These are phyloP conservation scores for Pseudomugil gertrudae DNA, from an alignment of 2,797 vertebrate genomes.

Conservation along the genomic window DNA sequence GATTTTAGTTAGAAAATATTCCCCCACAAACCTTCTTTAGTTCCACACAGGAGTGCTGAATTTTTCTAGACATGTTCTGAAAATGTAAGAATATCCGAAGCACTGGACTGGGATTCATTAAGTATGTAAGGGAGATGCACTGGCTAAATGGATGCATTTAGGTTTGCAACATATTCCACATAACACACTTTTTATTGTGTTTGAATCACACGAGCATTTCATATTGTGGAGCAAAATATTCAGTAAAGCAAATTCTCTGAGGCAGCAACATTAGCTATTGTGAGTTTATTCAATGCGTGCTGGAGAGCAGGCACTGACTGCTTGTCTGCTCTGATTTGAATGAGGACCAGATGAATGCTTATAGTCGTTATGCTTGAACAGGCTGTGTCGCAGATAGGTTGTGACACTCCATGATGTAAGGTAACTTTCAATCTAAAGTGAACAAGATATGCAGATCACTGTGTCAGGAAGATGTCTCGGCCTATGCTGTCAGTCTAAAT, in stretches of 20 bases:
- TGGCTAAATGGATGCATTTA: constrained; percentile 2
- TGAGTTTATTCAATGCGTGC: constrained; percentile 45
- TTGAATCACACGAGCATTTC: constrained; percentile 43
- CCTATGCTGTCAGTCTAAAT: constrained; percentile 35
- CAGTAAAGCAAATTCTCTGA: constrained; percentile 48
- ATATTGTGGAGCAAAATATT: constrained; percentile 41
- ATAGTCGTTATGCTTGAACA: constrained; percentile 51
- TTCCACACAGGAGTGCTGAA: neutral
- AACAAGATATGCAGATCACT: constrained; percentile 60
- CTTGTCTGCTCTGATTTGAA: constrained; percentile 60
- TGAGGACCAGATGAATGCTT: constrained; percentile 62
- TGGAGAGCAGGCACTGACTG: constrained; percentile 37
- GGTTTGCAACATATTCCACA: constrained; percentile 4
- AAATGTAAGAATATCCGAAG: neutral
- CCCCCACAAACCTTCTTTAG: neutral
- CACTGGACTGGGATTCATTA: neutral
- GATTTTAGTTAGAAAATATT: neutral
- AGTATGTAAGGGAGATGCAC: neutral
- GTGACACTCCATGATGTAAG: constrained; percentile 57
- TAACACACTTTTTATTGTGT: constrained; percentile 20
- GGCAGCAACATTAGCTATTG: constrained; percentile 49
- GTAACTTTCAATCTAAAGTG: constrained; percentile 62
- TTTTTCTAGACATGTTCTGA: neutral
- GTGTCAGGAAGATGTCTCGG: constrained; percentile 40
- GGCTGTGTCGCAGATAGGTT: constrained; percentile 51